phyloP scores from a whole-genome alignment of 1,140 invertebrate species.

The Lordiphosa collinella region DNA sequence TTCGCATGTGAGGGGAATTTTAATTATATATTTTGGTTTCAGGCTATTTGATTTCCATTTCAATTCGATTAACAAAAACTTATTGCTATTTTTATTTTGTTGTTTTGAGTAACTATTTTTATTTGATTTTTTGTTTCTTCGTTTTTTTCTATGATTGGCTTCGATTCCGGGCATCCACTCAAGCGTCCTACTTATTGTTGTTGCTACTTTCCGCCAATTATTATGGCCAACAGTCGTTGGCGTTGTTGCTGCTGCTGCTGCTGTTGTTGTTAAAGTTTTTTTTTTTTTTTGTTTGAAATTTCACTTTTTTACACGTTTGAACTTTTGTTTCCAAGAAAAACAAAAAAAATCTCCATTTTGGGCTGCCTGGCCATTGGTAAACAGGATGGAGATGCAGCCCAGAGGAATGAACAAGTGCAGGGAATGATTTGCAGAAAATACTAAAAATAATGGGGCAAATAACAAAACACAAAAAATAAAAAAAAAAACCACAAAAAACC shows the following conservation, averaged over 20 bases:
- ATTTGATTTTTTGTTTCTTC: conserved; percentile 14
- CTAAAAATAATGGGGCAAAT: conserved; percentile 5
- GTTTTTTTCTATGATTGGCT: conserved; percentile 20
- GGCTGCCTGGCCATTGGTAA: background rate
- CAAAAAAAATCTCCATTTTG: background rate
- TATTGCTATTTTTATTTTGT: conserved; percentile 5
- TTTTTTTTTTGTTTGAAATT: conserved; percentile 42
- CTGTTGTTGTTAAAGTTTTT: conserved; percentile 18
- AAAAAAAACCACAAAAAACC: conserved; percentile 31
- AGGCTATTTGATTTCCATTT: conserved; percentile 61
- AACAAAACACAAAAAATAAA: conserved; percentile 38
- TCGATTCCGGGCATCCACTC: conserved; percentile 43
- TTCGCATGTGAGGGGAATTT: conserved; percentile 51
- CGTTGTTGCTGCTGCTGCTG: conserved; percentile 13
- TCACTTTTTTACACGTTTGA: conserved; percentile 37
- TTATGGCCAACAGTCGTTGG: conserved; percentile 43
- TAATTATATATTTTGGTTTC: conserved; percentile 35
- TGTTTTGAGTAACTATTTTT: conserved; percentile 16
- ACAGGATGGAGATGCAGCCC: conserved; percentile 8
- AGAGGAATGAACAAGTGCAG: conserved; percentile 12
- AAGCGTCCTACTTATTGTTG: conserved; percentile 46
- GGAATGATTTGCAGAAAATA: conserved; percentile 10
- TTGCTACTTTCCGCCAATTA: conserved; percentile 52
- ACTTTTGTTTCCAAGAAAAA: conserved; percentile 1
- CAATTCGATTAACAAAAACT: conserved; percentile 43